Conservation (phyloP, 2,113 vertebrate genomes). For the Sylvilagus bachmani region DNA sequence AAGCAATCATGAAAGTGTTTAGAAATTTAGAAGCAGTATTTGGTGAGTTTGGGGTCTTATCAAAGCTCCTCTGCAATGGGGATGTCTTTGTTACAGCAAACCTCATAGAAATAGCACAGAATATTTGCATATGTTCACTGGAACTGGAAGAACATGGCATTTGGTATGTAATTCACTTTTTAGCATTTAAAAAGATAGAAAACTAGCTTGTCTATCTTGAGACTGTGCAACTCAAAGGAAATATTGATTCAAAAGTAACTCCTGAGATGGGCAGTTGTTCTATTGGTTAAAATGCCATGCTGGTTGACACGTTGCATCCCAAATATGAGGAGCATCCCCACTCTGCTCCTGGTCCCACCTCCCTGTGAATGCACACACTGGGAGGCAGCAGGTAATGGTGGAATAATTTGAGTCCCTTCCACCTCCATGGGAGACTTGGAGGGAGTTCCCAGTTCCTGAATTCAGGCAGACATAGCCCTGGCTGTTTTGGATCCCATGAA, state of each 20-base stretch:
- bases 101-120: not conserved
- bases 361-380: no score
- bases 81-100: not conserved
- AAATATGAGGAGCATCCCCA: no score
- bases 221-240: not conserved
- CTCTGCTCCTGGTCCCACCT: no score
- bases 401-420: no score
- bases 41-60: not conserved
- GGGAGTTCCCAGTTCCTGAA: no score
- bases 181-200: not conserved
- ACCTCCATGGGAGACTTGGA: no score
- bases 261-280: no score
- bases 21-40: not conserved
- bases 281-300: no score
- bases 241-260: not conserved
- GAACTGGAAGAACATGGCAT: not conserved
- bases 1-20: not conserved
- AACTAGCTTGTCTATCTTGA: not conserved
- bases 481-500: no score
- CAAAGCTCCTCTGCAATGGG: rapidly evolving
- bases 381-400: no score
- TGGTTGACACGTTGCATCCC: no score
- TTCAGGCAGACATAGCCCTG: no score
- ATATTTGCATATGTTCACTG: not conserved
- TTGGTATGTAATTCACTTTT: not conserved